phyloP scores from a whole-genome alignment of 1,140 invertebrate species.

The Campoletis sonorensis region DNA sequence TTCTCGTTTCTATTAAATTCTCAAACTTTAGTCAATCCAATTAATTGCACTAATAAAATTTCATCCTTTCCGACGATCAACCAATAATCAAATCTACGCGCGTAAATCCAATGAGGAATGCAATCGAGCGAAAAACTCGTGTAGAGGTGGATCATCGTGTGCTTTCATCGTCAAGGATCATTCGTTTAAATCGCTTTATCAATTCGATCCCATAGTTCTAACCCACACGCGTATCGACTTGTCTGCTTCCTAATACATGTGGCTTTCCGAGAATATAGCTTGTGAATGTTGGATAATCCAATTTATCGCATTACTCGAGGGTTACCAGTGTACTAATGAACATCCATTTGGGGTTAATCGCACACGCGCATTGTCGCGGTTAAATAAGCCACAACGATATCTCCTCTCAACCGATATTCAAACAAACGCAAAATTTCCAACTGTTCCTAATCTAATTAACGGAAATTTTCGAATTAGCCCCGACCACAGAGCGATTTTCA shows the following conservation, averaged over 20 bases:
- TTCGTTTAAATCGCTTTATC: neutral
- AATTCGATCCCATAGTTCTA: neutral
- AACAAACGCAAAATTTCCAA: neutral
- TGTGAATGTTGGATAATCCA: conserved; percentile 5
- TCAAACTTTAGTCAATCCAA: neutral
- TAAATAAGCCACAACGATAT: neutral
- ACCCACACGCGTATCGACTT: neutral
- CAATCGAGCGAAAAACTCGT: neutral
- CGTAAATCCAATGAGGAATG: neutral
- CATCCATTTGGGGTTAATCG: neutral
- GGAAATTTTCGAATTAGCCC: neutral
- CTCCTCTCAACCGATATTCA: neutral
- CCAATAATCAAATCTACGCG: neutral
- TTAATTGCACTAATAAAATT: neutral
- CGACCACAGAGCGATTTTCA: neutral
- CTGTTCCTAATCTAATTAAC: neutral
- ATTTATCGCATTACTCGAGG: neutral
- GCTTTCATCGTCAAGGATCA: conserved; percentile 8
- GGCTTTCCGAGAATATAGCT: conserved; percentile 3
- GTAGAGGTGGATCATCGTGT: too few species aligned
- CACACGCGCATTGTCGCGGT: neutral
- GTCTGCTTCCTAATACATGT: neutral
- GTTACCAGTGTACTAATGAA: conserved; percentile 1
- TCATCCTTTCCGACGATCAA: neutral
- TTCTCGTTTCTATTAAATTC: conserved; percentile 4